These are phyloP conservation scores for Ancistrus triradiatus DNA, from an alignment of 2,113 vertebrate genomes.

Conservation along the genomic window DNA sequence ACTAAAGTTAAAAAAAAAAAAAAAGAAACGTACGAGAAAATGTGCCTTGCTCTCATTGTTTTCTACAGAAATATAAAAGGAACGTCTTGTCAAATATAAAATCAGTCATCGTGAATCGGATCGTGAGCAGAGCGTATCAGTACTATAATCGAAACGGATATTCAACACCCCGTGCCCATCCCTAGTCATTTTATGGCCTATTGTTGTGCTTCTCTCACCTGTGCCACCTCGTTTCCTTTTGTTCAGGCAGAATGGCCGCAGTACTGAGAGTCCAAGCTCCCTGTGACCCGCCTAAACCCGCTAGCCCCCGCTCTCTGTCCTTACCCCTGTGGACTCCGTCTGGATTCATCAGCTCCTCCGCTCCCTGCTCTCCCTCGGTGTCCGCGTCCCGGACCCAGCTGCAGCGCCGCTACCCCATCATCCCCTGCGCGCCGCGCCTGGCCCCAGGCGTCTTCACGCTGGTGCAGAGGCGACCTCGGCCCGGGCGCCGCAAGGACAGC, in stretches of 20 bases:
- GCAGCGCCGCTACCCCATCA: conserved; percentile 75
- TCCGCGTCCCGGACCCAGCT: conserved; percentile 64
- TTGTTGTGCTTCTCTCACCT: neutral
- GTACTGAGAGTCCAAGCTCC: conserved; percentile 45
- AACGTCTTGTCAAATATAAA: too few relatives aligned
- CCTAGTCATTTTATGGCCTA: neutral
- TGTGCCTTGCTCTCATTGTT: too few relatives aligned
- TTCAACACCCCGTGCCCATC: too few relatives aligned
- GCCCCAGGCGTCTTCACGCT: conserved; percentile 63
- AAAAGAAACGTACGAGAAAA: too few relatives aligned
- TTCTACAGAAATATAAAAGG: too few relatives aligned
- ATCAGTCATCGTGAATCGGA: too few relatives aligned
- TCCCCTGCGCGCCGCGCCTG: conserved; percentile 78
- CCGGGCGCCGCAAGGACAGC: conserved; percentile 76
- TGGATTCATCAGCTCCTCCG: conserved; percentile 19
- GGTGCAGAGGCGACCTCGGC: conserved; percentile 66
- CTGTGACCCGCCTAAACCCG: conserved; percentile 40
- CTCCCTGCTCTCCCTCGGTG: conserved; percentile 53
- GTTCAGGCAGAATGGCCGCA: conserved; percentile 49
- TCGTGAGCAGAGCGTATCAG: too few relatives aligned
- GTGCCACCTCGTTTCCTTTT: conserved; percentile 19
- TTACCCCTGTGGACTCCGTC: neutral
- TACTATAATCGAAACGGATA: too few relatives aligned
- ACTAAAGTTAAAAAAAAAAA: too few relatives aligned
- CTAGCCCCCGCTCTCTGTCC: conserved; percentile 40